phyloP scores from a whole-genome alignment of 2,113 vertebrate genomes.

The Tupaia tana region DNA sequence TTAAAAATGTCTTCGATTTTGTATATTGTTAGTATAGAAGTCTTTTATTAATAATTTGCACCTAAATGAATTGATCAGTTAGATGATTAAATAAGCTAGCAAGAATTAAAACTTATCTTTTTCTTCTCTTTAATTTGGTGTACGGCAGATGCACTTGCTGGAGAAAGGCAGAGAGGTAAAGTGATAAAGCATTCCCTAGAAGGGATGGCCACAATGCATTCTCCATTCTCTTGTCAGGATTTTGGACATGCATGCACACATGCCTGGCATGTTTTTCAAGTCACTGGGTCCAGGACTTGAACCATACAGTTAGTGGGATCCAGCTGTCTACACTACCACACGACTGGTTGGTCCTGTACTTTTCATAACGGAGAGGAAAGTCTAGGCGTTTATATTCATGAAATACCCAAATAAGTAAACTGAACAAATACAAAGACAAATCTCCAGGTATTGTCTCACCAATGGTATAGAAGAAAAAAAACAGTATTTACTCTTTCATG shows the following conservation, averaged over 20 bases:
- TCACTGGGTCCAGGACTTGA: too few species aligned
- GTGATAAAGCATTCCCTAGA: too few species aligned
- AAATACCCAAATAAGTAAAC: neutral
- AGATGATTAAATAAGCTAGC: neutral
- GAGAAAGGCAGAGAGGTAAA: too few species aligned
- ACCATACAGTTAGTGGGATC: too few species aligned
- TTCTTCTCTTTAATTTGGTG: too few species aligned
- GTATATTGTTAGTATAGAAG: neutral
- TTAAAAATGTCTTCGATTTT: neutral
- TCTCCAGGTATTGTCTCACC: constrained; percentile 31
- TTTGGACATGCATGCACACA: too few species aligned
- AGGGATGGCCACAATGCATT: too few species aligned
- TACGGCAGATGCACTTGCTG: too few species aligned
- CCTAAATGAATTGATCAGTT: neutral
- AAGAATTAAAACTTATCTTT: neutral
- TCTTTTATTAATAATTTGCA: neutral
- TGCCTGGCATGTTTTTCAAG: too few species aligned
- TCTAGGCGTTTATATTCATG: neutral
- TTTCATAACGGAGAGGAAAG: neutral
- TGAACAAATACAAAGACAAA: neutral
- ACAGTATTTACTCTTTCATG: constrained; percentile 12
- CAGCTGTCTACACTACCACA: too few species aligned
- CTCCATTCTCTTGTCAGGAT: too few species aligned
- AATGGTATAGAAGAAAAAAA: constrained; percentile 25
- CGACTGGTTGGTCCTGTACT: too few species aligned